Percentiles rank a stretch among this genome's conserved stretches.
phyloP scores from a whole-genome alignment of 2,888 invertebrate genomes.

The Volucella zonaria region DNA sequence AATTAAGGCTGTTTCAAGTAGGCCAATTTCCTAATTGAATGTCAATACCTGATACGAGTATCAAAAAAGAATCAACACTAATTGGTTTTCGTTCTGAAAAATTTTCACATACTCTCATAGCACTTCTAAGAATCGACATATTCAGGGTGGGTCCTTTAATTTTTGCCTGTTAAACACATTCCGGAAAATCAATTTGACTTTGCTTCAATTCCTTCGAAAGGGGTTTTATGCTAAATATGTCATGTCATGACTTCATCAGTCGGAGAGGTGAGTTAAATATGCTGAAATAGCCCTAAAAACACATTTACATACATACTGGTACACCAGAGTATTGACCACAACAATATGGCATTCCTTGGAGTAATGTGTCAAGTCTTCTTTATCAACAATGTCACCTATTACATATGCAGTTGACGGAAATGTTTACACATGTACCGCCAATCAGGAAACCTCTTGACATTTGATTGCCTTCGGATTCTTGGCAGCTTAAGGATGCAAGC shows the following conservation, averaged over 20 bases:
- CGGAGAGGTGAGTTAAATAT: neutral
- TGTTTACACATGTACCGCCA: conserved; percentile 40
- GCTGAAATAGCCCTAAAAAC: neutral
- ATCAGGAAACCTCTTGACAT: conserved; percentile 33
- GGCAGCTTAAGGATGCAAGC: conserved; percentile 1
- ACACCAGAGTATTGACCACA: conserved; percentile 9
- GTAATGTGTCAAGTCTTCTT: conserved; percentile 25
- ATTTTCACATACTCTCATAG: too few species aligned
- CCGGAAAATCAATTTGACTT: too few species aligned
- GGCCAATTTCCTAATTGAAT: too few species aligned
- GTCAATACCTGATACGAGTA: too few species aligned
- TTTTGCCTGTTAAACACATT: too few species aligned
- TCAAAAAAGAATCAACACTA: too few species aligned
- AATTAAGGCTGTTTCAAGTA: too few species aligned
- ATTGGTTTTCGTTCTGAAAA: too few species aligned
- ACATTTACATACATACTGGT: neutral
- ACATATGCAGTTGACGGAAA: conserved; percentile 17
- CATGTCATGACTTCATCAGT: conserved; percentile 32
- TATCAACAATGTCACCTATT: conserved; percentile 18
- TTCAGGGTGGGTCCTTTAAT: too few species aligned
- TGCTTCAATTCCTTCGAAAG: too few species aligned
- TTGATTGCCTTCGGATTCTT: conserved; percentile 23
- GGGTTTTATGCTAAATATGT: too few species aligned
- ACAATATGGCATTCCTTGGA: conserved; percentile 28
- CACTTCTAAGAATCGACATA: too few species aligned